phyloP scores from a whole-genome alignment of 2,113 vertebrate species.

The Fregata magnificens region DNA sequence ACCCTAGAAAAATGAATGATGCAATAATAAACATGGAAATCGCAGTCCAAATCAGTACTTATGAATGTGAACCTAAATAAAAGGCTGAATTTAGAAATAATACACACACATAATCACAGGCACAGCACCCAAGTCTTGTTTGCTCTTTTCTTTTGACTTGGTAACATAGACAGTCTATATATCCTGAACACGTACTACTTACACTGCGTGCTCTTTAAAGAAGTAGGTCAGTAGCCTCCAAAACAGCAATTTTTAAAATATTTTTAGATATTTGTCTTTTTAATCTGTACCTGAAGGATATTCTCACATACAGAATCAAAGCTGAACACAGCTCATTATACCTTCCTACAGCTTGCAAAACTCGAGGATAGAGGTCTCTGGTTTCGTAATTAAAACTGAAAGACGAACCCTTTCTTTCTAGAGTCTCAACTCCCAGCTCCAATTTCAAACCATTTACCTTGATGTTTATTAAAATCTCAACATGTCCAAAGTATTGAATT shows the following conservation, averaged over 20 bases:
- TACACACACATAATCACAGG: not conserved
- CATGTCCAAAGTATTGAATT: constrained; percentile 64
- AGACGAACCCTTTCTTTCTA: constrained; percentile 30
- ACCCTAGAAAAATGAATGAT: not conserved
- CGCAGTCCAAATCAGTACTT: not conserved
- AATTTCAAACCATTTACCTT: constrained; percentile 74
- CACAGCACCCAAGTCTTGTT: not conserved
- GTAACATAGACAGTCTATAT: not conserved
- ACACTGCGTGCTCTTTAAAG: not conserved
- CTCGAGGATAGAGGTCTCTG: constrained; percentile 9
- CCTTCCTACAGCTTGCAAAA: constrained; percentile 20
- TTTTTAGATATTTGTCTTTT: not conserved
- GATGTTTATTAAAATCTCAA: constrained; percentile 67
- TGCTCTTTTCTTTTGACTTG: not conserved
- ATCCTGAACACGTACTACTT: not conserved
- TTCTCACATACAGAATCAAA: constrained; percentile 44
- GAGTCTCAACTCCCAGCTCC: constrained; percentile 54
- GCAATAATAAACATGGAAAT: not conserved
- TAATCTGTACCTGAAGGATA: constrained; percentile 29
- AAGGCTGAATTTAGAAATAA: not conserved
- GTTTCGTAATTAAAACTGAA: constrained; percentile 72
- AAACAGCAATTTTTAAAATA: not conserved
- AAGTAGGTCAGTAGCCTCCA: not conserved
- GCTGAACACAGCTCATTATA: constrained; percentile 23
- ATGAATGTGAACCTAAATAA: not conserved